Conservation (phyloP, 2,888 invertebrate species). For the Sarcophaga carnaria region DNA sequence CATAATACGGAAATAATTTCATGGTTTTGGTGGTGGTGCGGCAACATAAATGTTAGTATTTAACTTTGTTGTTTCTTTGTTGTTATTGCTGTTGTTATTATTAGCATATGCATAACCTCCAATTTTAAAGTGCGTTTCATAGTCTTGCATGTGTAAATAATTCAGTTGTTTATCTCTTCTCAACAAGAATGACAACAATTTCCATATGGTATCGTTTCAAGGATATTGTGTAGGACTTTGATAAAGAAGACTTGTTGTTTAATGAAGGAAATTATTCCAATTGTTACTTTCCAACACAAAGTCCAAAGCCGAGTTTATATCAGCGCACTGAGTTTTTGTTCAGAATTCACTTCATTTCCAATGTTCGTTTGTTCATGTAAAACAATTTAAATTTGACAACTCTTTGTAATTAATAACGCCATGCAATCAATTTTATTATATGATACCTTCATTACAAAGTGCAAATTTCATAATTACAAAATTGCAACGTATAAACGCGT, state of each 20-base stretch:
- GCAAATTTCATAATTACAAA: too few relatives aligned
- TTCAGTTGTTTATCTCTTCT: conserved; percentile 56
- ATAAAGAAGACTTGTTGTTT: conserved; percentile 44
- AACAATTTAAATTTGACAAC: too few relatives aligned
- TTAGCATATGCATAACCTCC: conserved; percentile 70
- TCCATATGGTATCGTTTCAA: conserved; percentile 49
- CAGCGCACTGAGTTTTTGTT: too few relatives aligned
- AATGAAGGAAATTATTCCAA: conserved; percentile 26
- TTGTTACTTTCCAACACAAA: background rate
- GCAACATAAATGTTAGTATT: conserved; percentile 65
- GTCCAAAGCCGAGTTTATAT: too few relatives aligned
- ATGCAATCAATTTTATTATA: too few relatives aligned
- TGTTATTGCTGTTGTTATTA: conserved; percentile 39
- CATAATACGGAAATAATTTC: conserved; percentile 76
- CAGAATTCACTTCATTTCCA: too few relatives aligned
- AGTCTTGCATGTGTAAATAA: conserved; percentile 7
- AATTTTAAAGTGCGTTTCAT: conserved; percentile 15
- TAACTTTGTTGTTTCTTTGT: conserved; percentile 54
- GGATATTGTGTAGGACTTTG: conserved; percentile 28
- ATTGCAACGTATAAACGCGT: too few relatives aligned
- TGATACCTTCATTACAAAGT: too few relatives aligned
- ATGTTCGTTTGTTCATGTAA: too few relatives aligned
- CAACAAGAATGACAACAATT: conserved; percentile 59
- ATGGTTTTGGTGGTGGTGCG: conserved; percentile 74
- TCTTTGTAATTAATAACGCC: too few relatives aligned